Percentiles rank a stretch among this genome's conserved stretches.
Conservation (phyloP, 2,888 invertebrate species). For the Rhamnusium bicolor region DNA sequence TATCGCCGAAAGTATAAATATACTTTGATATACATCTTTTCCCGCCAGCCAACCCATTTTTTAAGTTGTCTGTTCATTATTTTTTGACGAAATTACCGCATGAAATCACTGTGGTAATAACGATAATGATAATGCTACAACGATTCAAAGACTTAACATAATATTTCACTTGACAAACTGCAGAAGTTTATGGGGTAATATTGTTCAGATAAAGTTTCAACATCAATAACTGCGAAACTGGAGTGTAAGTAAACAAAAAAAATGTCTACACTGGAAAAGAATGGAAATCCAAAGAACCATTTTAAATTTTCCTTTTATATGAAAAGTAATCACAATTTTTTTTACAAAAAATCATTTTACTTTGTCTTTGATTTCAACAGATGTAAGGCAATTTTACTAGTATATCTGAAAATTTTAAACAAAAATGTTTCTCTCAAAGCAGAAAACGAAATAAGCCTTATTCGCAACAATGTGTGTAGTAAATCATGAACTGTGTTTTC, state of each 20-base stretch:
- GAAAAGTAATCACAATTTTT: constrained; percentile 10
- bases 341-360: constrained; percentile 8
- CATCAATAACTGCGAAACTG: constrained; percentile 13
- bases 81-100: background rate
- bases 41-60: background rate
- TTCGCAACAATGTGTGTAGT: background rate
- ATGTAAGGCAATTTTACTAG: background rate
- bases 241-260: constrained; percentile 26
- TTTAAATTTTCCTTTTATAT: constrained; percentile 19
- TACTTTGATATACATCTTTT: background rate
- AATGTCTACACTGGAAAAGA: constrained; percentile 21
- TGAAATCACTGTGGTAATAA: background rate
- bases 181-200: constrained; percentile 19
- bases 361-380: background rate
- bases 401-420: background rate
- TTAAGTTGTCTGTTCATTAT: constrained; percentile 7
- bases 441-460: background rate
- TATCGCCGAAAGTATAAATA: background rate
- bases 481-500: background rate
- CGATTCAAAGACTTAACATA: constrained; percentile 14
- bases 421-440: background rate
- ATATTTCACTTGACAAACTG: constrained; percentile 25
- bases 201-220: constrained; percentile 21
- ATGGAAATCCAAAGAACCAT: constrained; percentile 23
- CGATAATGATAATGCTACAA: constrained; percentile 3